phyloP scores from a whole-genome alignment of 2,888 invertebrate species.

The Agrotis segetum region DNA sequence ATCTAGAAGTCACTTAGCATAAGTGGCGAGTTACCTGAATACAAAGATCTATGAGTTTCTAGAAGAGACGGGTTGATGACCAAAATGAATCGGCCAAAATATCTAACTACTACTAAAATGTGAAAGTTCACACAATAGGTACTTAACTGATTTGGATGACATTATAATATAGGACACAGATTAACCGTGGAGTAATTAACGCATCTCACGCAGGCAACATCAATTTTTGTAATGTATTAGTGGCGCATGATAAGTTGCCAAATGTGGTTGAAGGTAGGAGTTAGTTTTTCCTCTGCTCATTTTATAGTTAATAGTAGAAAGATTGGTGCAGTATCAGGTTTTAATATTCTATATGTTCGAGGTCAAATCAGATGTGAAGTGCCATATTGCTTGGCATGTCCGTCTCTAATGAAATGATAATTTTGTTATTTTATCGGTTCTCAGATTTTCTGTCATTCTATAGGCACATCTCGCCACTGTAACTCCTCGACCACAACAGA shows the following conservation, averaged over 20 bases:
- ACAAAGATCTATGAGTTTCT: constrained; percentile 30
- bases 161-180: too few species aligned
- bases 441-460: not conserved
- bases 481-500: constrained; percentile 67
- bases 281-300: not conserved
- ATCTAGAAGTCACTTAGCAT: constrained; percentile 84
- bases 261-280: not conserved
- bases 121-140: too few species aligned
- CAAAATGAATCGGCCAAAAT: too few species aligned
- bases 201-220: too few species aligned
- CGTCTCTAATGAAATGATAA: too few species aligned
- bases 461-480: constrained; percentile 63
- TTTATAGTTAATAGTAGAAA: not conserved
- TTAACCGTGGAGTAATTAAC: too few species aligned
- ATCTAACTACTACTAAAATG: too few species aligned
- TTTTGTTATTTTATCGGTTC: not conserved
- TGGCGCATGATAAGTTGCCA: not conserved
- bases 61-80: constrained; percentile 34
- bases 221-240: not conserved
- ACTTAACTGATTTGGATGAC: too few species aligned
- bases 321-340: too few species aligned
- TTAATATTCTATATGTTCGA: too few species aligned
- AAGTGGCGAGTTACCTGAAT: constrained; percentile 85
- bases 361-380: too few species aligned
- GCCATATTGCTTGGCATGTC: too few species aligned